These are phyloP conservation scores for Heterodera schachtii DNA, from an alignment of 1,140 invertebrate species.

Conservation along the genomic window DNA sequence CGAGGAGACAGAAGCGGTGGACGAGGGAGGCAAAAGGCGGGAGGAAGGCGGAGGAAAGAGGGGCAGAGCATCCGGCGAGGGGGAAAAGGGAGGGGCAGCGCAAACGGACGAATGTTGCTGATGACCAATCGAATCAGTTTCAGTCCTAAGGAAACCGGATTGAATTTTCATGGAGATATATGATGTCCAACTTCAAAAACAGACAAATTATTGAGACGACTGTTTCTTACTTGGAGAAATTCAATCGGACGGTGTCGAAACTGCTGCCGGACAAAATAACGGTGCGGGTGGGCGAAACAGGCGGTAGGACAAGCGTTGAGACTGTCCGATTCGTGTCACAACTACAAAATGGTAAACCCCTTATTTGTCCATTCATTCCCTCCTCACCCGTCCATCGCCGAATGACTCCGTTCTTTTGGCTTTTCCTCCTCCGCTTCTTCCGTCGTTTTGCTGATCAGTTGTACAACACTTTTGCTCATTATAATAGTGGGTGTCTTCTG, in stretches of 20 bases:
- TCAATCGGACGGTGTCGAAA: background rate
- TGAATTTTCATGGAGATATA: too few species aligned
- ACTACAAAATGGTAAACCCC: background rate
- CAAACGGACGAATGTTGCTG: too few species aligned
- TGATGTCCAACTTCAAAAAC: too few species aligned
- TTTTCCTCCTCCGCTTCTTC: background rate
- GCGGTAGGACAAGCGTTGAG: background rate
- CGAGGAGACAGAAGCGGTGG: background rate
- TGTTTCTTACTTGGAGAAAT: background rate
- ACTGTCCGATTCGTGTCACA: background rate
- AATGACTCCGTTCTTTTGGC: background rate
- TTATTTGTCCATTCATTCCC: background rate
- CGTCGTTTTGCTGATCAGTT: background rate
- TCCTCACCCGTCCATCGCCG: background rate
- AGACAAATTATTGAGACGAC: background rate
- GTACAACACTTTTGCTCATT: background rate
- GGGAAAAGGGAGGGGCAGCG: too few species aligned
- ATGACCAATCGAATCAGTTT: too few species aligned
- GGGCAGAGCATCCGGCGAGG: background rate
- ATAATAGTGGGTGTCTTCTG: background rate
- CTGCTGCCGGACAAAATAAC: background rate
- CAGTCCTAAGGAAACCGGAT: too few species aligned
- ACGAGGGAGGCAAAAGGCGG: background rate
- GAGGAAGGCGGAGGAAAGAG: background rate
- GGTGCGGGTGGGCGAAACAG: background rate